These are phyloP conservation scores for Laterallus jamaicensis DNA, from an alignment of 2,113 vertebrate genomes.

Conservation along the genomic window DNA sequence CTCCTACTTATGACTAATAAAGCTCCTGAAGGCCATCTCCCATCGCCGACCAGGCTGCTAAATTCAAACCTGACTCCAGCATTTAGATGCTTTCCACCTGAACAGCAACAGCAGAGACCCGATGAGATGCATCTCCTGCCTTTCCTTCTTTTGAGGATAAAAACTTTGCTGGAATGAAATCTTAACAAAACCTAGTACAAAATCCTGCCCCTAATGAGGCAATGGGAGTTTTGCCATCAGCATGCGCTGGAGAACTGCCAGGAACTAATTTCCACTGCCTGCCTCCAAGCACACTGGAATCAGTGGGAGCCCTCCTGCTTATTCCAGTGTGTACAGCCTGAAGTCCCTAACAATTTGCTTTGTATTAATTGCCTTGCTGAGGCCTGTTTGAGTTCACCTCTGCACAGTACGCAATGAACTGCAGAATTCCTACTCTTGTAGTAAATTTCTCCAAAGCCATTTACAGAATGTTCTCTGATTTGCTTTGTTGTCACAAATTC, in stretches of 20 bases:
- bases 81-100: background rate
- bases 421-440: background rate
- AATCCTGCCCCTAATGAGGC: background rate
- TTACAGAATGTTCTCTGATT: background rate
- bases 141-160: background rate
- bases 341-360: background rate
- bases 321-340: background rate
- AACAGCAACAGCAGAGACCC: rapidly evolving
- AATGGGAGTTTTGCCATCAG: background rate
- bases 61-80: background rate
- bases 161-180: background rate
- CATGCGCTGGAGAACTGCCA: background rate
- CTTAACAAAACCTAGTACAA: background rate
- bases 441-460: background rate
- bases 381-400: background rate
- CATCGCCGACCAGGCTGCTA: background rate
- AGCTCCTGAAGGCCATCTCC: background rate
- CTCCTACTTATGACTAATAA: background rate
- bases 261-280: background rate
- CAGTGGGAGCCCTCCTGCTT: background rate
- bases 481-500: background rate
- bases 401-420: background rate
- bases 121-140: background rate
- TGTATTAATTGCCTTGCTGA: background rate
- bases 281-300: background rate